Conservation (phyloP, 2,888 invertebrate genomes). For the Andrena camellia region DNA sequence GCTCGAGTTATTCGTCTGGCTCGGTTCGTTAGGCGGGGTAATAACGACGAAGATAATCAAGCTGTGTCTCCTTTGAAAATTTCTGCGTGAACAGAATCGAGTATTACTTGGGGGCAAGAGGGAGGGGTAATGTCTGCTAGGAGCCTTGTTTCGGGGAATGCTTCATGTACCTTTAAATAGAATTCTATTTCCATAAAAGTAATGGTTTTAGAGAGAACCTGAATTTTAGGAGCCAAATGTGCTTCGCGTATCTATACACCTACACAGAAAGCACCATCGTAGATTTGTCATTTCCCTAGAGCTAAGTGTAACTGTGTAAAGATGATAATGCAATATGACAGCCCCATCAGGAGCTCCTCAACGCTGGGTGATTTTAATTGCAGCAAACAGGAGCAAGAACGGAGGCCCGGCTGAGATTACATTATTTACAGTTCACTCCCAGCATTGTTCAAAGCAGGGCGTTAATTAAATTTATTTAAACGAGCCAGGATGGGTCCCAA, state of each 20-base stretch:
- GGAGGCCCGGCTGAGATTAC: not conserved
- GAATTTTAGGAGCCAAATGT: not conserved
- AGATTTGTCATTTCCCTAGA: not conserved
- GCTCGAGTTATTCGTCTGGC: not conserved
- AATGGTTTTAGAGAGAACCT: not conserved
- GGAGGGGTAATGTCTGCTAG: too few relatives aligned
- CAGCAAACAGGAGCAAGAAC: constrained; percentile 5
- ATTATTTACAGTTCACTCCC: not conserved
- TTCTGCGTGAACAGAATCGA: too few relatives aligned
- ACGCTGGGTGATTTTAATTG: not conserved
- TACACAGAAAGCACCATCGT: not conserved
- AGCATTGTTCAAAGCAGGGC: not conserved
- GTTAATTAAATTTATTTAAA: constrained; percentile 41
- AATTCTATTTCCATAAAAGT: too few relatives aligned
- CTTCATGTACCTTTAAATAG: too few relatives aligned
- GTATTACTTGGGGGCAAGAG: too few relatives aligned
- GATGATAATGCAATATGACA: not conserved
- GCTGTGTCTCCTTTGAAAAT: not conserved
- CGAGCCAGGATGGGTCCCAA: not conserved
- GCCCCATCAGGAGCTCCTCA: not conserved
- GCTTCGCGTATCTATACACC: not conserved
- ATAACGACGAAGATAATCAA: constrained; percentile 6
- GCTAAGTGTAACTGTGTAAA: not conserved
- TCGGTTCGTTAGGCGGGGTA: constrained; percentile 32
- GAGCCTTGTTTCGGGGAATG: too few relatives aligned